Percentiles rank a stretch among this genome's conserved stretches.
phyloP scores from a whole-genome alignment of 1,140 invertebrate genomes.

The Calycopis cecrops region DNA sequence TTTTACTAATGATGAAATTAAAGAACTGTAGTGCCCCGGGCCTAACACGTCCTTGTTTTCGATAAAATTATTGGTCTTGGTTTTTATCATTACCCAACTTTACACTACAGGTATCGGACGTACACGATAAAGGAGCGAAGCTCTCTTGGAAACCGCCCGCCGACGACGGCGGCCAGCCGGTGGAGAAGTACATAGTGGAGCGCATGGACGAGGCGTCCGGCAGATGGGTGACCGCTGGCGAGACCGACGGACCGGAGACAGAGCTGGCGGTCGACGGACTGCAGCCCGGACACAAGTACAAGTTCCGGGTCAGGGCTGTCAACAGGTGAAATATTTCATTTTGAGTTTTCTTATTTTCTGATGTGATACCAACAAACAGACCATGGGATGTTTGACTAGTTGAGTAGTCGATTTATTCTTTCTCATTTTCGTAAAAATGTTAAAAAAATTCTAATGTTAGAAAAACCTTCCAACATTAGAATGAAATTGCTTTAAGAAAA shows the following conservation, averaged over 20 bases:
- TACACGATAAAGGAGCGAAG: slow-evolving; percentile 90
- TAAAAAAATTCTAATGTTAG: not conserved
- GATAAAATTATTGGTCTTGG: no score
- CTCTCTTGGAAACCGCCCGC: slow-evolving; percentile 92
- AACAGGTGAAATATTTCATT: slow-evolving; percentile 80
- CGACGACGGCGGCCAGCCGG: slow-evolving; percentile 92
- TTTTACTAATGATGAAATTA: not conserved
- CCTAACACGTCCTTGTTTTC: no score
- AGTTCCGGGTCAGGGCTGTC: slow-evolving; percentile 95
- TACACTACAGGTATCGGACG: slow-evolving; percentile 78
- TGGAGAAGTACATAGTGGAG: slow-evolving; percentile 94
- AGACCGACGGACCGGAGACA: slow-evolving; percentile 88
- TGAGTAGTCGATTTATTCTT: not conserved
- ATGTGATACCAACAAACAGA: not conserved
- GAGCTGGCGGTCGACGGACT: slow-evolving; percentile 85
- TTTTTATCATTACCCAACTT: slow-evolving; percentile 13
- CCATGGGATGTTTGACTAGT: no score
- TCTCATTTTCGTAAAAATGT: not conserved
- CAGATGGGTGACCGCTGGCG: slow-evolving; percentile 93
- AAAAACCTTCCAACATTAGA: no score
- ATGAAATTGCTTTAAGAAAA: no score
- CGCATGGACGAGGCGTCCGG: slow-evolving; percentile 95
- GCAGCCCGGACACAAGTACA: slow-evolving; percentile 94
- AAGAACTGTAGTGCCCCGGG: not conserved
- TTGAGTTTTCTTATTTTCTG: not conserved